Percentiles rank a stretch among this genome's conserved stretches.
Evolutionary conservation across 2,797 vertebrate genomes (phyloP).

Genomic region (Silurus aristotelis): DNA sequence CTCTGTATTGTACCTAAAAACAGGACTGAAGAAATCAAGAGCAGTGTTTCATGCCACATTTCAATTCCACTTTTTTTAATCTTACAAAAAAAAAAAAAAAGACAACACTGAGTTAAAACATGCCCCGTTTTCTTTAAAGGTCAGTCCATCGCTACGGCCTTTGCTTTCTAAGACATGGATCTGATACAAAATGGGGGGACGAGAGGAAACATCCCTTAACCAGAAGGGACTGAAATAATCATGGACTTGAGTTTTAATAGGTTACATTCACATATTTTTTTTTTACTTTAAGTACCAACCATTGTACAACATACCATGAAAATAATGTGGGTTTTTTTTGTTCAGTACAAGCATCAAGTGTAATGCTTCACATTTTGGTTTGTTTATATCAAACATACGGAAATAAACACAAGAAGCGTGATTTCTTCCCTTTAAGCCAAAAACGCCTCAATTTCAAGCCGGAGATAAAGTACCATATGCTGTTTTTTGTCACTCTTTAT

Average conservation of each 20-base stretch:
- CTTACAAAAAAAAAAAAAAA: not conserved
- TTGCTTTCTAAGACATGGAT: slow-evolving; percentile 49
- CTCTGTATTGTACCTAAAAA: slow-evolving; percentile 34
- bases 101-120: not conserved
- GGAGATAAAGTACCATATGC: slow-evolving; percentile 35
- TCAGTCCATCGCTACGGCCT: slow-evolving; percentile 28
- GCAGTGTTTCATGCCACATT: slow-evolving; percentile 31
- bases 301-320: slow-evolving; percentile 46
- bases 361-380: slow-evolving; percentile 56
- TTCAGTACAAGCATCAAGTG: slow-evolving; percentile 43
- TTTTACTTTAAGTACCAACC: slow-evolving; percentile 43
- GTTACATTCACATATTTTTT: slow-evolving; percentile 40
- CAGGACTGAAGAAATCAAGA: slow-evolving; percentile 25
- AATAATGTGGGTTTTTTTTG: slow-evolving; percentile 32
- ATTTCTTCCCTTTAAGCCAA: slow-evolving; percentile 19
- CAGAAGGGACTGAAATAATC: slow-evolving; percentile 44
- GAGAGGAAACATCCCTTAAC: slow-evolving; percentile 39
- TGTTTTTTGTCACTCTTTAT: not conserved
- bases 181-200: slow-evolving; percentile 17
- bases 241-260: slow-evolving; percentile 32
- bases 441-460: slow-evolving; percentile 22
- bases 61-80: slow-evolving; percentile 10
- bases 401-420: slow-evolving; percentile 19
- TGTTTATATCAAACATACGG: slow-evolving; percentile 43
- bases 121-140: slow-evolving; percentile 29